These are phyloP conservation scores for Cataglyphis hispanica DNA, from an alignment of 1,140 invertebrate genomes.

Conservation along the genomic window DNA sequence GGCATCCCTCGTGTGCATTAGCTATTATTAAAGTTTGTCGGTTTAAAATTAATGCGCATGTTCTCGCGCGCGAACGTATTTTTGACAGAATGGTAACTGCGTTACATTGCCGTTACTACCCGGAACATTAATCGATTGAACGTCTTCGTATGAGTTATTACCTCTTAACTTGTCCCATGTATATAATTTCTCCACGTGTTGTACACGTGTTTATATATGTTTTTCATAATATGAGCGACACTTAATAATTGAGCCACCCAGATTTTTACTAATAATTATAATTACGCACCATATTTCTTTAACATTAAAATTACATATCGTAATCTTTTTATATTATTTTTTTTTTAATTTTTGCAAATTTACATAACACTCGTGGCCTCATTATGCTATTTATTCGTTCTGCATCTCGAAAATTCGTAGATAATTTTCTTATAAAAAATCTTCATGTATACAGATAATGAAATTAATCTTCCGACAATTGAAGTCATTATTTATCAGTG, in stretches of 20 bases:
- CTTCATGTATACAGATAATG: neutral
- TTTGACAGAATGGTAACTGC: constrained; percentile 43
- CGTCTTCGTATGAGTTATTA: constrained; percentile 52
- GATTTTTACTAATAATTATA: neutral
- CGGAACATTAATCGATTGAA: constrained; percentile 61
- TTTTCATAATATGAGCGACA: constrained; percentile 11
- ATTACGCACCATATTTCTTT: neutral
- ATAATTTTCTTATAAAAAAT: neutral
- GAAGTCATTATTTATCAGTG: neutral
- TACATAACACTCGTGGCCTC: too few relatives aligned
- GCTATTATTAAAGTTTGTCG: constrained; percentile 64
- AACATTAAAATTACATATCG: neutral
- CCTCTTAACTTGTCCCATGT: neutral
- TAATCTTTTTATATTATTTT: neutral
- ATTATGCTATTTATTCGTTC: neutral
- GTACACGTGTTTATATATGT: constrained; percentile 43
- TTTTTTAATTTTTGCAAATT: neutral
- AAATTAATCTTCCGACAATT: neutral
- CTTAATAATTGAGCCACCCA: neutral
- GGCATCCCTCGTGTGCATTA: constrained; percentile 49
- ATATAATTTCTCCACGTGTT: constrained; percentile 6
- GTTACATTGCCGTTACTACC: constrained; percentile 37
- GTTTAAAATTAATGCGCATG: constrained; percentile 62
- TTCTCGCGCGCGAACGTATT: constrained; percentile 48
- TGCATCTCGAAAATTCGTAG: neutral